phyloP scores from a whole-genome alignment of 2,797 vertebrate genomes.

The Falco concolor region DNA sequence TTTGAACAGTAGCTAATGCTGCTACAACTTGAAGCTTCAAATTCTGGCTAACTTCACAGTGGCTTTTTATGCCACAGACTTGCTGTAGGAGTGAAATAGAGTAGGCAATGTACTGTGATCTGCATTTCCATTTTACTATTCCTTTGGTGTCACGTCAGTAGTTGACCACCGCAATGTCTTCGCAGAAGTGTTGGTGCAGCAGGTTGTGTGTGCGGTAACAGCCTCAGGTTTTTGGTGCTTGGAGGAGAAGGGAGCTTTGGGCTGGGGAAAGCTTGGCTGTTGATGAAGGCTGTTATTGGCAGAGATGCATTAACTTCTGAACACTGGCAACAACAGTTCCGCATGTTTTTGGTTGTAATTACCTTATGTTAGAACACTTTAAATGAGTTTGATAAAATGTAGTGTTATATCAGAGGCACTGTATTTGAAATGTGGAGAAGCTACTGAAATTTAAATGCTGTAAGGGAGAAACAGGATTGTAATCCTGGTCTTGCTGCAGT shows the following conservation, averaged over 20 bases:
- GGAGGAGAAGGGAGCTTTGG: not conserved
- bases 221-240: not conserved
- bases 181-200: not conserved
- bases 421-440: not conserved
- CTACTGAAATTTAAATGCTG: not conserved
- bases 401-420: not conserved
- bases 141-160: not conserved
- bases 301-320: not conserved
- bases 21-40: not conserved
- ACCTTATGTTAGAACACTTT: not conserved
- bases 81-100: not conserved
- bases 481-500: not conserved
- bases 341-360: not conserved
- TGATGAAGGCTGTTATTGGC: accelerated
- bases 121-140: not conserved
- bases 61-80: not conserved
- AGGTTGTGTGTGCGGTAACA: not conserved
- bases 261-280: not conserved
- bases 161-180: accelerated
- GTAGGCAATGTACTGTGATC: not conserved
- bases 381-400: not conserved
- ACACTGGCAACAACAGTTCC: not conserved
- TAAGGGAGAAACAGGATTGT: not conserved
- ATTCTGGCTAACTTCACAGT: not conserved
- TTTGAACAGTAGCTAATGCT: not conserved